A percentile compares a stretch with the other conserved stretches of the same genome.
These are phyloP conservation scores for Oryzias woworae DNA, from an alignment of 2,113 vertebrate species.

Conservation along the genomic window DNA sequence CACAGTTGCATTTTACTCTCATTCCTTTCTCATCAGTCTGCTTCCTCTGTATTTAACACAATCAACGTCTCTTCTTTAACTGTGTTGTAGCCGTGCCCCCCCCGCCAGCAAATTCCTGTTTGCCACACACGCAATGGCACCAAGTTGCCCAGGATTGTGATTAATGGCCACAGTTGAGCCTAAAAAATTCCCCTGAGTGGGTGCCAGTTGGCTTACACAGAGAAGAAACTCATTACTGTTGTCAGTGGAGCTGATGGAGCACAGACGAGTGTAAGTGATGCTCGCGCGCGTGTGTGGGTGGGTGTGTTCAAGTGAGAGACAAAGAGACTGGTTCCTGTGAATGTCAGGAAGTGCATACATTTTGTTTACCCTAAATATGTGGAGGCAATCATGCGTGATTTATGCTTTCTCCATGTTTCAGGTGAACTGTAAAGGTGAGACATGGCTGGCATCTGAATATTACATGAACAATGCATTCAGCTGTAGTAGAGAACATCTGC, in stretches of 20 bases:
- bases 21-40: constrained; percentile 20
- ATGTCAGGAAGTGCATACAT: constrained; percentile 33
- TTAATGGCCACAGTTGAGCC: constrained; percentile 86
- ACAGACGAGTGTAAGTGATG: constrained; percentile 53
- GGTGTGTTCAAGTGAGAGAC: constrained; percentile 2
- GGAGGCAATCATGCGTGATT: constrained; percentile 48
- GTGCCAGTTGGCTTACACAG: constrained; percentile 83
- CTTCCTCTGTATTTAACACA: constrained; percentile 29
- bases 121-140: constrained; percentile 75
- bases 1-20: constrained; percentile 9
- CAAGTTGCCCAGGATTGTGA: constrained; percentile 83
- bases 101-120: constrained; percentile 52
- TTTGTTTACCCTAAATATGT: constrained; percentile 38
- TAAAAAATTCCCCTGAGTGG: constrained; percentile 83
- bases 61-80: constrained; percentile 31
- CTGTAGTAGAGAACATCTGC: constrained; percentile 46
- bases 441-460: constrained; percentile 41
- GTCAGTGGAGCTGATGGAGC: constrained; percentile 78
- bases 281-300: constrained; percentile 20
- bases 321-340: constrained; percentile 37
- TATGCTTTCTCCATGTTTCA: constrained; percentile 44
- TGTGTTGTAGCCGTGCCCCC: constrained; percentile 12
- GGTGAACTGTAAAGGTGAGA: constrained; percentile 35
- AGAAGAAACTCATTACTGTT: constrained; percentile 84
- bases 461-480: constrained; percentile 35